Conservation (phyloP, 2,888 invertebrate species). For the Coleophora flavipennella region DNA sequence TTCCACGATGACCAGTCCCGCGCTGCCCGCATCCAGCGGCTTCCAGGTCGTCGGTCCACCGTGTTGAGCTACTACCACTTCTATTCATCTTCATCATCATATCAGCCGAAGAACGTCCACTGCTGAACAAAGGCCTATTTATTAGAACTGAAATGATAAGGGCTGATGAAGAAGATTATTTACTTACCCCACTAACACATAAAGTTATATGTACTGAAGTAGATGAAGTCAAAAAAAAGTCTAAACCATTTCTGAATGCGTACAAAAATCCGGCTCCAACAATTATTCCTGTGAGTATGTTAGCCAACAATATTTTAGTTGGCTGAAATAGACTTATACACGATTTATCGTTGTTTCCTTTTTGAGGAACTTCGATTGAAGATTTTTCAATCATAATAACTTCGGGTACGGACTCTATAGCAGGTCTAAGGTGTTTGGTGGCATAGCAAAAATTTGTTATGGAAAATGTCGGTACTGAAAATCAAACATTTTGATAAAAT, state of each 20-base stretch:
- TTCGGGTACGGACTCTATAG: constrained; percentile 19
- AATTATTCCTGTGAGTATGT: constrained; percentile 42
- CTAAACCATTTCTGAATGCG: constrained; percentile 31
- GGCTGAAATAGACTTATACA: constrained; percentile 31
- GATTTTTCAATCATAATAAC: constrained; percentile 4
- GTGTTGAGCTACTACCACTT: no score
- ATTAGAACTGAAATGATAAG: not conserved
- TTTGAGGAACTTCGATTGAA: not conserved
- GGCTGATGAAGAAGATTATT: not conserved
- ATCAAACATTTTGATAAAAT: no score
- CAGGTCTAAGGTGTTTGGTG: constrained; percentile 24
- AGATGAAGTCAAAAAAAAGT: constrained; percentile 16
- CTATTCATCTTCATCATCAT: no score
- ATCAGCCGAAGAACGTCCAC: no score
- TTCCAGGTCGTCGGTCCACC: no score
- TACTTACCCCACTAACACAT: constrained; percentile 56
- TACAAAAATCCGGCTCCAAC: constrained; percentile 33
- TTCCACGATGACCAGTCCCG: no score
- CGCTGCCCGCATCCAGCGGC: no score
- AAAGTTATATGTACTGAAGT: constrained; percentile 40
- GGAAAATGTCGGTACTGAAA: no score
- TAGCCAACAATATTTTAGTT: constrained; percentile 35
- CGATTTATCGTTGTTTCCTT: constrained; percentile 17
- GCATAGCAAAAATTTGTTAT: constrained; percentile 16
- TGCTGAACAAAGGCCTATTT: no score